Evolutionary conservation across 2,888 invertebrate species (phyloP), one percentile per base, ranked within the genome.

Genomic region (Erebia palarica): DNA sequence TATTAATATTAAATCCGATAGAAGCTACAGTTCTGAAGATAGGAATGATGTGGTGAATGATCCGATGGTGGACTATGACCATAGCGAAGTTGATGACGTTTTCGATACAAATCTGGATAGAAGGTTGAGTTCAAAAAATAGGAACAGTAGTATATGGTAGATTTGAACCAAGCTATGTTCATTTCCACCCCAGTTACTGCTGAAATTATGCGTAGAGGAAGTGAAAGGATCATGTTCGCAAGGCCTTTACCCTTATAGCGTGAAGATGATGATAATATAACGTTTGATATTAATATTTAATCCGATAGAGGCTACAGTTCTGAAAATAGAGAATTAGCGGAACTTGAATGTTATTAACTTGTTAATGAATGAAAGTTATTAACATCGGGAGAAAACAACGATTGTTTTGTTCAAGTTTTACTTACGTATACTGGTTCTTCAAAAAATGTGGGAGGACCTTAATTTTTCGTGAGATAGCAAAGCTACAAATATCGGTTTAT

Each of bases 1-100:
- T 21, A 14, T 63, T 21, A 14, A 8, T 49, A 2, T 14, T 18
- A 47, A 14, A 49, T 3, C 13, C 18, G 18, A 61, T 61, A 63
- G 63, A 60, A 44, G 60, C 60, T 60, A 60, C 16, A 60, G 42
- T 42, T 16, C 10, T 60, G 36, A 47, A 44, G 58, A 59, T n/a
- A 3, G 88, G 77, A 87, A 89, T 75, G 92, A 91, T 68, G 84
- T 86, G 0, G 68, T 88, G 0, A 87, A 86, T 64, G 94, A 94
- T 74, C 94, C 94, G 8, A 86, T 91, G 80, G 83, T 93, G 0
- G 94, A 94, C 75, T 94, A 94, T 70, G 94, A 94, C 73, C 90
- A 93, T 65, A 93, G 93, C 78, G 94, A 93, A 75, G 88, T 86
- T 0, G 93, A 93, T 67, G 94, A 94, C 74, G 84, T 89, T 0